Evolutionary conservation across 2,797 vertebrate genomes (phyloP).

Genomic region (Bucorvus abyssinicus): DNA sequence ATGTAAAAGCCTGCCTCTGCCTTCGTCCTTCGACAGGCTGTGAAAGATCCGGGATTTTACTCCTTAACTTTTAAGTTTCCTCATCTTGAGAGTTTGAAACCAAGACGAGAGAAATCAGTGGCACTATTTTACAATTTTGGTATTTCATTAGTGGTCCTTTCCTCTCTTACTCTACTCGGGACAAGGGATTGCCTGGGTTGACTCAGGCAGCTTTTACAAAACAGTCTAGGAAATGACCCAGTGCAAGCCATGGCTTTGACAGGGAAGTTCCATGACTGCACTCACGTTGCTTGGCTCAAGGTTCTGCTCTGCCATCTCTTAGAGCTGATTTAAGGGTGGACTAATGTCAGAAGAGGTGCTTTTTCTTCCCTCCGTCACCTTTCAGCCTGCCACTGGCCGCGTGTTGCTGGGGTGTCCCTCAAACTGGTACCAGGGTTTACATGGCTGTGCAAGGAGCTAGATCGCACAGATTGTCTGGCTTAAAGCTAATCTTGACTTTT

Average conservation of each 20-base stretch:
- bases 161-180: not conserved
- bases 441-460: fast-evolving
- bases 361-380: not conserved
- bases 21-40: not conserved
- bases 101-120: not conserved
- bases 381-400: not conserved
- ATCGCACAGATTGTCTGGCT: not conserved
- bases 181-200: not conserved
- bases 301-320: not conserved
- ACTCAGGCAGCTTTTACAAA: not conserved
- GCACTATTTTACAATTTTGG: not conserved
- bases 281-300: fast-evolving
- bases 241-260: not conserved
- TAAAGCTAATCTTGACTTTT: not conserved
- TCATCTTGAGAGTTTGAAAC: not conserved
- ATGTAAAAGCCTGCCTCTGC: not conserved
- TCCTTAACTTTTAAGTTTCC: not conserved
- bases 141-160: not conserved
- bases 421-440: not conserved
- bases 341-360: not conserved
- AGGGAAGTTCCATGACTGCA: not conserved
- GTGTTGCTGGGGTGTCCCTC: not conserved
- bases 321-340: not conserved
- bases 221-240: fast-evolving
- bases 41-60: not conserved